Base-by-base conservation (phyloP, 2,113 vertebrate genomes). In the Mixornis gularis region DNA sequence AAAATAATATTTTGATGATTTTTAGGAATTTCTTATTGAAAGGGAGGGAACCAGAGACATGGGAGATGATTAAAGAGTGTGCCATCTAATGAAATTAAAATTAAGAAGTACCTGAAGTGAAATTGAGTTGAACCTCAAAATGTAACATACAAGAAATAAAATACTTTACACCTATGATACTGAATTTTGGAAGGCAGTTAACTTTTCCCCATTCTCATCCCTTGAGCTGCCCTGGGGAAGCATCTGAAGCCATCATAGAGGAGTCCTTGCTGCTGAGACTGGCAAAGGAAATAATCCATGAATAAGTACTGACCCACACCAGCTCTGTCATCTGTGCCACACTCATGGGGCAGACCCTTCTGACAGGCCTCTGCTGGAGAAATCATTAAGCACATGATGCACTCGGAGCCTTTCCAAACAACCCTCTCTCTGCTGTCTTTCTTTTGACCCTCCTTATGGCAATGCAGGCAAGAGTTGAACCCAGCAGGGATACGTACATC, bases 401-500 rank as follows among this genome's bases (percentile, higher is more conserved):
- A 17, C 66, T 43, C 12, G 3, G 26, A 71, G 41, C 30, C 36
- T 29, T 76, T 82, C 53, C 29, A 83, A 48, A 48, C 43, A 36
- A 27, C 6, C 26, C 21, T 66, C 25, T 78, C 30, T 62, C 70
- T 69, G n/a, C 58, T 76, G 58, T 19, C 9, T 7, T 44, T 43
- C 48, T 41, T 71, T 64, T 53, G 62, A 51, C 65, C 44, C 60
- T 56, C 65, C 38, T 49, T 27, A 26, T 3, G 66, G 46, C n/a
- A 65, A 7, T 3, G 16, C 46, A 72, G 73, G 44, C 60, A 74
- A 32, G 68, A 63, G 53, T 36, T 81, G 43, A 72, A 22, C 9
- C 41, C 27, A 40, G 30, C 60, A 55, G 7, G 3, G 1, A 10
- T 4, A 9, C 0, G 1, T 14, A 4, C 0, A 0, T n/a, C 0